phyloP scores from a whole-genome alignment of 2,888 invertebrate species.

The Melanophora roralis region DNA sequence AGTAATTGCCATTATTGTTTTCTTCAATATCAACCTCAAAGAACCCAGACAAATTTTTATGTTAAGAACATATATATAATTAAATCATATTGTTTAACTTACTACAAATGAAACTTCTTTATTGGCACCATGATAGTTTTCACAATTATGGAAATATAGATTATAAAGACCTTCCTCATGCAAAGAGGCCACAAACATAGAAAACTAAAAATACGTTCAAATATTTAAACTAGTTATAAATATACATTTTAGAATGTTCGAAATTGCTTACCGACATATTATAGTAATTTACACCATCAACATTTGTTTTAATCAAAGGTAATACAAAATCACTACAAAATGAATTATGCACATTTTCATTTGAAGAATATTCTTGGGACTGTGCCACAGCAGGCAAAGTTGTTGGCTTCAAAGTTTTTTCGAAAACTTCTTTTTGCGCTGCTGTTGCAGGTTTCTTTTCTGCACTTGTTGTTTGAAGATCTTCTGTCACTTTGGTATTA shows the following conservation, averaged over 20 bases:
- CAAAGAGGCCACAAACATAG: conserved; percentile 84
- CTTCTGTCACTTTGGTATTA: conserved; percentile 26
- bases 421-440: neutral
- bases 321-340: conserved; percentile 78
- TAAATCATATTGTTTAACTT: neutral
- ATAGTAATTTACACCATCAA: conserved; percentile 77
- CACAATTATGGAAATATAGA: conserved; percentile 96
- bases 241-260: neutral
- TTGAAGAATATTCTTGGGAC: conserved; percentile 38
- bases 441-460: conserved; percentile 8
- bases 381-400: neutral
- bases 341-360: conserved; percentile 64
- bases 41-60: neutral
- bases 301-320: conserved; percentile 79
- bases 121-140: conserved; percentile 80
- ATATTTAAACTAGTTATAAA: neutral
- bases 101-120: conserved; percentile 79
- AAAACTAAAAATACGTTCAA: conserved; percentile 80
- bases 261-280: conserved; percentile 70
- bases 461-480: neutral
- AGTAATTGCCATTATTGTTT: conserved; percentile 88
- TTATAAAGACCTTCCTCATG: conserved; percentile 95
- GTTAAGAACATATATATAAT: neutral
- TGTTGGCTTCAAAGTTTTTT: conserved; percentile 19
- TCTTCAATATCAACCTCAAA: conserved; percentile 90